phyloP scores from a whole-genome alignment of 2,888 invertebrate genomes.

The Drosophila affinis region DNA sequence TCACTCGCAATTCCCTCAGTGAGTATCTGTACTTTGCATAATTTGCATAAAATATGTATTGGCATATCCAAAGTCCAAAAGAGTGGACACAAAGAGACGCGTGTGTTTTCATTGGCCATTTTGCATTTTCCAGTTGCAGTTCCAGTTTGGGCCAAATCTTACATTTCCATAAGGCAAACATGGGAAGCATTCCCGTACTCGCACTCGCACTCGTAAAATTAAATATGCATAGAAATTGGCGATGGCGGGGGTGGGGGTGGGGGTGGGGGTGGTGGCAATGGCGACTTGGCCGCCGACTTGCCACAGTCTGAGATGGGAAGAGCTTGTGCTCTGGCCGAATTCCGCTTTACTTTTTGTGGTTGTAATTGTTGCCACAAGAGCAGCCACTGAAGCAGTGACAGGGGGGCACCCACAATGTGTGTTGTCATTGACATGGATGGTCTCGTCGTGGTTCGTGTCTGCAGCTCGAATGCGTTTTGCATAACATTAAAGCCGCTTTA shows the following conservation, averaged over 20 bases:
- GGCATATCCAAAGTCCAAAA: constrained; percentile 61
- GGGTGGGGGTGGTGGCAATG: too few relatives aligned
- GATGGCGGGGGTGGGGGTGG: too few relatives aligned
- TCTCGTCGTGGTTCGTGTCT: constrained; percentile 44
- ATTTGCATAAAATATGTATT: constrained; percentile 63
- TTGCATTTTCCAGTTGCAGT: too few relatives aligned
- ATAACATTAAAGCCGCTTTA: constrained; percentile 48
- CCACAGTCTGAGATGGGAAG: constrained; percentile 1
- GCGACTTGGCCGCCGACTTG: too few relatives aligned
- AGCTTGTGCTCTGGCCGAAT: constrained; percentile 41
- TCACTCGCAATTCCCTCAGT: constrained; percentile 40
- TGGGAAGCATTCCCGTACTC: constrained; percentile 32
- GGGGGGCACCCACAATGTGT: constrained; percentile 36
- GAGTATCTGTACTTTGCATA: constrained; percentile 46
- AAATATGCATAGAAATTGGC: constrained; percentile 74
- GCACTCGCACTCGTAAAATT: constrained; percentile 62
- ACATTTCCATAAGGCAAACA: constrained; percentile 76
- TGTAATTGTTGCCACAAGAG: constrained; percentile 52
- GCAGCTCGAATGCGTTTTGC: constrained; percentile 69
- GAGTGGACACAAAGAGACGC: constrained; percentile 36
- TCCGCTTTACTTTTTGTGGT: constrained; percentile 38
- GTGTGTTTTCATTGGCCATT: constrained; percentile 60
- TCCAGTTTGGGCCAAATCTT: constrained; percentile 57
- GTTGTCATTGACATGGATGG: constrained; percentile 40
- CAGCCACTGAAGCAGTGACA: constrained; percentile 55